Conservation (phyloP, 2,113 vertebrate genomes). For the Leuciscus idus region DNA sequence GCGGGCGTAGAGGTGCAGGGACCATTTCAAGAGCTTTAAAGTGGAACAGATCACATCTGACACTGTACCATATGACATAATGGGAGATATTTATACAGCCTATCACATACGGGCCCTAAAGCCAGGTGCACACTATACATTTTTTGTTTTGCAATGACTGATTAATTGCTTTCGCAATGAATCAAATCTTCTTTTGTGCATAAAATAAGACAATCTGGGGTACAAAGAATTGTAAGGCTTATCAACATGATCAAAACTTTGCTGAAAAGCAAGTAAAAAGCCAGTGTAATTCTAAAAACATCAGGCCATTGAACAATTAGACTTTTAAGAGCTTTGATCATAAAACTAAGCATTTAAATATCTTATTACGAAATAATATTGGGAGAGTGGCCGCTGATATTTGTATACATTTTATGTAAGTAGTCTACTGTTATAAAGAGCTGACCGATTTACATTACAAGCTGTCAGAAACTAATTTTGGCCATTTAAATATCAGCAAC, state of each 20-base stretch:
- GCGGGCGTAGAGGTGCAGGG: background rate
- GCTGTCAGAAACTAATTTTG: background rate
- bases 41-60: background rate
- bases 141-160: background rate
- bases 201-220: background rate
- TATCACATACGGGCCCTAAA: background rate
- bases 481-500: background rate
- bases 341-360: no score
- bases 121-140: background rate
- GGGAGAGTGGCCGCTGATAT: background rate
- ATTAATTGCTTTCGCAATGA: background rate
- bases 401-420: background rate
- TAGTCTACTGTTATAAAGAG: background rate
- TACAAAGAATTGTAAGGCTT: background rate
- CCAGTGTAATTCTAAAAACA: no score
- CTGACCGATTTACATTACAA: background rate
- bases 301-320: no score
- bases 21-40: background rate
- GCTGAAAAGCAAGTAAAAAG: no score
- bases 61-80: background rate
- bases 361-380: no score
- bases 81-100: background rate
- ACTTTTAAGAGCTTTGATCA: no score
- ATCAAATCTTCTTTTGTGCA: background rate
- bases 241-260: background rate